Base-by-base conservation (phyloP, 1,140 invertebrate species). In the Nebria ingens region DNA sequence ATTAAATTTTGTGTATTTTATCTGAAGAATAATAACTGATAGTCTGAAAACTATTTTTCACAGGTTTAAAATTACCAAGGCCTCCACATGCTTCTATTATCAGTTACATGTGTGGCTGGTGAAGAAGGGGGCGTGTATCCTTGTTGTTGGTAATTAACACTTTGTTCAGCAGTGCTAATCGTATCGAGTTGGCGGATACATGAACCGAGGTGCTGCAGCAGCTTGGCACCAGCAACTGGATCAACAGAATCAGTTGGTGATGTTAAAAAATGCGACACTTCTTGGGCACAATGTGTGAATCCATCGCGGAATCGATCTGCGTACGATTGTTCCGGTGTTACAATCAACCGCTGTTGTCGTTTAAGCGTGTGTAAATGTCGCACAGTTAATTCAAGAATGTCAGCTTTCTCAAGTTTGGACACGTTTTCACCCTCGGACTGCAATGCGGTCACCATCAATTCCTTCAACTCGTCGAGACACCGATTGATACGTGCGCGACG, bases 311-410 rank as follows among this genome's bases (percentile, higher is more conserved):
- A 95, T 58, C 89, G 81, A 67, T 93, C 91, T 4, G 86, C 80
- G 62, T 87, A 82, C 56, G 80, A 78, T 49, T 80, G 77, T 3
- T 84, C 81, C 60, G 79, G 82, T 20, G 82, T 73, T 6, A 65
- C 11, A 19, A 82, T 78, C 13, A 87, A 73, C 51, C 83, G 77
- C 53, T 84, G 80, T 68, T 88, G 85, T 23, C 82, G 76, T 59
- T 87, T 85, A 17, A 94, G 76, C 58, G 84, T 89, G 73, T 92
- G 88, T 60, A 97, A 74, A 67, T 95, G 91, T 61, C 88, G 82
- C 13, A 97, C 93, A 1, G 94, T 96, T 70, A 97, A 76, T 69
- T 98, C 95, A 58, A 97, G 78, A 65, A 98, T 95, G 71, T 97
- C 94, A 13, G 94, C 93, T 71, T 98, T 98, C 73, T 98, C 95